These are phyloP conservation scores for Latrodectus geometricus DNA, from an alignment of 1,140 invertebrate species.

Conservation along the genomic window DNA sequence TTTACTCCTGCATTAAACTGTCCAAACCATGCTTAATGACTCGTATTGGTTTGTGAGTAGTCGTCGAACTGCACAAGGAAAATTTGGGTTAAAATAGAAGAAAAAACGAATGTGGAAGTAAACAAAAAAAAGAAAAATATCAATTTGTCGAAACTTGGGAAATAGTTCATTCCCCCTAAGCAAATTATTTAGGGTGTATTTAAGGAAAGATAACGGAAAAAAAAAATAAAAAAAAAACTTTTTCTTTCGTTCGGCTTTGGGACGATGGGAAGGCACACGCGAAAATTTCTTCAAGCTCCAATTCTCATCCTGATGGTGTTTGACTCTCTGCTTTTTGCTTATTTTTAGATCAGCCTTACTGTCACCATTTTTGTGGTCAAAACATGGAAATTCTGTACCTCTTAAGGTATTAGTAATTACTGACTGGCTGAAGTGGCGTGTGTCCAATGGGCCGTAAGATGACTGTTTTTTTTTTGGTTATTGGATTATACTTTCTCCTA, in stretches of 20 bases:
- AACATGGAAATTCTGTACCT: constrained; percentile 15
- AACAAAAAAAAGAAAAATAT: constrained; percentile 6
- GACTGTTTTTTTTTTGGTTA: not conserved
- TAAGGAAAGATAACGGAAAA: constrained; percentile 45
- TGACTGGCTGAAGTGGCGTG: constrained; percentile 1
- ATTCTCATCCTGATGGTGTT: constrained; percentile 37
- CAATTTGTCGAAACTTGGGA: not conserved
- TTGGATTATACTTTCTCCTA: not conserved
- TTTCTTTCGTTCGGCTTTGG: not conserved
- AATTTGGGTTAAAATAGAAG: not conserved
- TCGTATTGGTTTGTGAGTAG: not conserved
- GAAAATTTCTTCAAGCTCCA: constrained; percentile 47
- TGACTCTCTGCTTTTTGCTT: not conserved
- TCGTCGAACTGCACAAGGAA: not conserved
- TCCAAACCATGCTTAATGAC: not conserved
- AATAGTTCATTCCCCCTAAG: constrained; percentile 44
- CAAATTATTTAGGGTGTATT: not conserved
- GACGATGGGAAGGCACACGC: constrained; percentile 26
- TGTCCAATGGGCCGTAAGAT: not conserved
- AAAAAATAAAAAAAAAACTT: not conserved
- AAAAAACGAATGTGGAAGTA: constrained; percentile 37
- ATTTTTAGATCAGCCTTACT: constrained; percentile 42
- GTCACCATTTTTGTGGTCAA: constrained; percentile 28
- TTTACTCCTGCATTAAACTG: too few relatives aligned
- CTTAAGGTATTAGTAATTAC: not conserved